Conservation (phyloP, 2,888 invertebrate species). For the Nipponacmea schrenckii region DNA sequence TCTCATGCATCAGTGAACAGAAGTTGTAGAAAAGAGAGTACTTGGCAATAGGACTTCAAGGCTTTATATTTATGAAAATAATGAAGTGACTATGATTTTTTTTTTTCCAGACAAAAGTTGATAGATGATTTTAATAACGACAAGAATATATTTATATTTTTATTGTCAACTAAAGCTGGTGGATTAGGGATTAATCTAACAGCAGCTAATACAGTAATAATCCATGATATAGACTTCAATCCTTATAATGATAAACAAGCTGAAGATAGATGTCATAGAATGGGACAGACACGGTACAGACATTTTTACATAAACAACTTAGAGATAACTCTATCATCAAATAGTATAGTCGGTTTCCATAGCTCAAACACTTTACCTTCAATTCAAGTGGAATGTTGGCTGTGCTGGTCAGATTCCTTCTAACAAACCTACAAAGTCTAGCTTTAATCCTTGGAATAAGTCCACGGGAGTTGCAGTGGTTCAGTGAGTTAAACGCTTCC, state of each 20-base stretch:
- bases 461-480: too few species aligned
- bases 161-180: constrained; percentile 92
- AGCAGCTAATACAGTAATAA: constrained; percentile 92
- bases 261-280: constrained; percentile 83
- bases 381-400: too few species aligned
- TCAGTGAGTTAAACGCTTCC: too few species aligned
- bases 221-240: constrained; percentile 98
- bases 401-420: too few species aligned
- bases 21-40: too few species aligned
- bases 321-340: too few species aligned
- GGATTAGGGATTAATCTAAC: constrained; percentile 73
- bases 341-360: neutral
- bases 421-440: too few species aligned
- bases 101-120: constrained; percentile 80
- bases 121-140: constrained; percentile 90
- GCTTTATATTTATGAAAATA: too few species aligned
- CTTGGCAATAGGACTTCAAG: too few species aligned
- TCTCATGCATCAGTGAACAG: too few species aligned
- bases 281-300: constrained; percentile 73
- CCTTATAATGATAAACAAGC: constrained; percentile 98
- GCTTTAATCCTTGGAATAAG: too few species aligned
- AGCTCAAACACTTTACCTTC: neutral
- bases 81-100: too few species aligned
- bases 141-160: constrained; percentile 84
- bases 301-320: neutral